A percentile compares a stretch with the other conserved stretches of the same genome.
Conservation (phyloP, 2,797 vertebrate species). For the Lithobates pipiens region DNA sequence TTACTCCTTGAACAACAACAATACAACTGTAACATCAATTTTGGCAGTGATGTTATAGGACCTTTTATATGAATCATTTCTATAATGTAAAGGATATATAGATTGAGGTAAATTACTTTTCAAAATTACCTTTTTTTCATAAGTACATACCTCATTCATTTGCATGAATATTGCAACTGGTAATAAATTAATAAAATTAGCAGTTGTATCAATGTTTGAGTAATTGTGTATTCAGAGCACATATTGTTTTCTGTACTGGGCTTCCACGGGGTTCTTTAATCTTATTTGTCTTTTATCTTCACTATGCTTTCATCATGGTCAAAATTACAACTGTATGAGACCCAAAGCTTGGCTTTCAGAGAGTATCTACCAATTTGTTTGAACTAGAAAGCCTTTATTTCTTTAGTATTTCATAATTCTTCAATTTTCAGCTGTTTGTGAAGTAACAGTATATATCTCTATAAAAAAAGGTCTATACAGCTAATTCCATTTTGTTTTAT, state of each 20-base stretch:
- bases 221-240: constrained; percentile 7
- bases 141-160: not conserved
- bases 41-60: not conserved
- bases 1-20: not conserved
- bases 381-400: constrained; percentile 6
- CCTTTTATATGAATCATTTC: not conserved
- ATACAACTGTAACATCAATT: not conserved
- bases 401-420: not conserved
- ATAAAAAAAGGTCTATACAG: not conserved
- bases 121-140: not conserved
- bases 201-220: not conserved
- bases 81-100: not conserved
- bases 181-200: not conserved
- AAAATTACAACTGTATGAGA: constrained; percentile 14
- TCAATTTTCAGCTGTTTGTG: not conserved
- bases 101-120: not conserved
- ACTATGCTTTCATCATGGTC: constrained; percentile 40
- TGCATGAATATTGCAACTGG: not conserved
- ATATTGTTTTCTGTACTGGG: constrained; percentile 1
- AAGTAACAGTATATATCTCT: not conserved
- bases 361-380: constrained; percentile 14
- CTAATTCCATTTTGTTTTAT: too few species aligned
- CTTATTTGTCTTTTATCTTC: constrained; percentile 56
- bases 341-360: constrained; percentile 7
- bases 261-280: constrained; percentile 41